Evolutionary conservation across 2,113 vertebrate genomes (phyloP), one percentile per base, ranked within the genome.

Genomic region (Coptodon bakossiorum): DNA sequence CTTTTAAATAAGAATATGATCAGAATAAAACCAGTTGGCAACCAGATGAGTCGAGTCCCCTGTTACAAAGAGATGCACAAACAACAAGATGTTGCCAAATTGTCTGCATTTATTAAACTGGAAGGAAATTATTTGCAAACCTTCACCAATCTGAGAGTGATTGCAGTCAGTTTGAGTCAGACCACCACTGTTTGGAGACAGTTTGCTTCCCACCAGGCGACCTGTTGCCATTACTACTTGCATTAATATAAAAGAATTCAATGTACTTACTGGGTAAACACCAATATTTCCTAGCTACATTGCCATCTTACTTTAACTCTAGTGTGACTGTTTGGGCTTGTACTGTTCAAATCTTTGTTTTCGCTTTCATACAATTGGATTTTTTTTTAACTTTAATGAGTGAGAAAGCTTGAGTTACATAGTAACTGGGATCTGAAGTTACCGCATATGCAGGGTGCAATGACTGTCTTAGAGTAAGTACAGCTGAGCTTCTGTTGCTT

Each of bases 351-450:
- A 73, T 27, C 40, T 45, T 0, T 29, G 3, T 29, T 27, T 45
- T 73, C 0, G 0, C 0, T 45, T 71, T 73, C 13, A 27, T 17
- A 17, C 68, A 73, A 10, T 0, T 17, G 40, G 38, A 43, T 9
- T 1, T 0, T 27, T 34, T 73, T 10, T 0, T 4, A 45, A 27
- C 40, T 45, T 73, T 45, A 45, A 73, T 10, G 68, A 76, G 68
- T 29, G 9, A 48, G 24, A 48, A 76, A 45, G 43, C 24, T 76
- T 12, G 43, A 29, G 45, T n/a, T 78, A 78, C 27, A 52, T 12
- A 78, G 63, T 68, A 40, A 31, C 27, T 52, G 27, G 27, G 27
- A 52, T 52, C 9, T 50, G 17, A 16, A 52, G 24, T 4, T 40
- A 5, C 34, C 7, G 6, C 34, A 38, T n/a, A 13, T n/a, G 17